These are phyloP conservation scores for Linepithema humile DNA, from an alignment of 1,140 invertebrate genomes.

Conservation along the genomic window DNA sequence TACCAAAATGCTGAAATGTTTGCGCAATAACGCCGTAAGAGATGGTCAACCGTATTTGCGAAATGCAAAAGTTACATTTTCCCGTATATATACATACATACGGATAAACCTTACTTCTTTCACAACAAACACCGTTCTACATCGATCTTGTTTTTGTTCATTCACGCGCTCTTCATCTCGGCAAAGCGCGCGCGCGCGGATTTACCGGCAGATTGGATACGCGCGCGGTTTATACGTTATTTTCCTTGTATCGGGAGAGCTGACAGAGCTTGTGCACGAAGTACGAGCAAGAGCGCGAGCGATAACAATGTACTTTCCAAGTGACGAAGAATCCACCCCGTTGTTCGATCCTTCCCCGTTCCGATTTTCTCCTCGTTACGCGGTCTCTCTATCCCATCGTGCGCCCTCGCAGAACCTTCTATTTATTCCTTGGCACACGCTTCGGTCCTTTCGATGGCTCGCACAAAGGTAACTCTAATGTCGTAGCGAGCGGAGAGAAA, in stretches of 20 bases:
- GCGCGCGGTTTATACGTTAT: constrained; percentile 65
- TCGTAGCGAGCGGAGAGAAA: background rate
- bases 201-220: constrained; percentile 68
- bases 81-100: constrained; percentile 32
- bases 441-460: constrained; percentile 7
- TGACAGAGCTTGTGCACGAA: background rate
- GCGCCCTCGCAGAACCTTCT: constrained; percentile 27
- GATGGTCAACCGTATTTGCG: constrained; percentile 30
- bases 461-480: constrained; percentile 40
- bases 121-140: constrained; percentile 3
- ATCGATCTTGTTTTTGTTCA: constrained; percentile 17
- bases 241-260: constrained; percentile 43
- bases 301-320: constrained; percentile 42
- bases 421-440: constrained; percentile 61
- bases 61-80: constrained; percentile 52
- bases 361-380: constrained; percentile 66
- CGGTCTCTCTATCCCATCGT: constrained; percentile 30
- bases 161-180: background rate
- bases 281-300: background rate
- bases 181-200: constrained; percentile 21
- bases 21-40: constrained; percentile 43
- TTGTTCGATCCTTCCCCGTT: background rate
- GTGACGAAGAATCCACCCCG: constrained; percentile 1
- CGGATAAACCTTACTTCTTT: background rate
- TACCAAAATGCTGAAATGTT: background rate